A percentile compares a stretch with the other conserved stretches of the same genome.
These are phyloP conservation scores for Phyllostomus discolor DNA, from an alignment of 2,113 vertebrate species.

Conservation along the genomic window DNA sequence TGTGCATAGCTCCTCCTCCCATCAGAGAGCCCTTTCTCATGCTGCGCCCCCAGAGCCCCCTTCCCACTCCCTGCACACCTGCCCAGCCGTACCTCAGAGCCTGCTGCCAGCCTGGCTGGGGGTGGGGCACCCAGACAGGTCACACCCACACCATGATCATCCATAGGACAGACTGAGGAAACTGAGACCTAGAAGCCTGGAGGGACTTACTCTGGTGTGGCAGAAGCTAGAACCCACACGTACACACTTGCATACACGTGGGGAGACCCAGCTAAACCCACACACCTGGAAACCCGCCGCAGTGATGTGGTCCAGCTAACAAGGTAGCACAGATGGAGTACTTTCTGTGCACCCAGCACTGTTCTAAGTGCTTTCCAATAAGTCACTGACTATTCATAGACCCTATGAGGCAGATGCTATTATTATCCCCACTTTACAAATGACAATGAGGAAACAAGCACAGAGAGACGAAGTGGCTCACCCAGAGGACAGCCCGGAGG, in stretches of 20 bases:
- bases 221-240: neutral
- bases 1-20: accelerated
- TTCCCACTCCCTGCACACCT: neutral
- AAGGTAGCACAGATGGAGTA: neutral
- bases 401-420: neutral
- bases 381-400: neutral
- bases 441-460: neutral
- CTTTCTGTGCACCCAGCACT: accelerated
- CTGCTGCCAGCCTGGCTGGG: neutral
- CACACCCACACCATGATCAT: accelerated
- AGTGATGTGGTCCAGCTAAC: neutral
- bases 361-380: neutral
- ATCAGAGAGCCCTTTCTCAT: neutral
- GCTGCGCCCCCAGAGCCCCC: neutral
- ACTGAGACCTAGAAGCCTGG: neutral
- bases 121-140: neutral
- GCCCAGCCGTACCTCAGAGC: neutral
- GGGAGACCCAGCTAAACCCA: neutral
- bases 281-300: neutral
- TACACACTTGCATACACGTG: accelerated
- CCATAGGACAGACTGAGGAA: neutral
- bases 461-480: neutral
- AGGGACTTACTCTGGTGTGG: neutral
- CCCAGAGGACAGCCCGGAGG: neutral
- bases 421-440: neutral